Evolutionary conservation across 2,113 vertebrate genomes (phyloP), one percentile per base, ranked within the genome.

Genomic region (Clarias gariepinus): DNA sequence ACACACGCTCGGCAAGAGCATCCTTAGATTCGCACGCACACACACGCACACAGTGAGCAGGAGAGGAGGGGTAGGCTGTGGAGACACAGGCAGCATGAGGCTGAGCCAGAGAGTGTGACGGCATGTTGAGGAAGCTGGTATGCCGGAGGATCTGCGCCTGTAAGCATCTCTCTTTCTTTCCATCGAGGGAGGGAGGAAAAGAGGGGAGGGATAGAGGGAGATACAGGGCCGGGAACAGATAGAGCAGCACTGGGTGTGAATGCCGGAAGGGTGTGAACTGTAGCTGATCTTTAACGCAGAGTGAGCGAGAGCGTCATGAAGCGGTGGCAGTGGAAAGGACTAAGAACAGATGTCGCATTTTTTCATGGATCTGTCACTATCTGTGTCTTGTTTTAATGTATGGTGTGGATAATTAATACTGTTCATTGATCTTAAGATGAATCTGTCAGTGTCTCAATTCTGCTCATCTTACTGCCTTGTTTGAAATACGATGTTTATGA

Each of bases 101-200:
- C 87, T 23, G 90, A 89, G 80, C 33, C 93, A 85, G 90, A 92
- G 92, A 91, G 88, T 88, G 91, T 92, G 93, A 93, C 87, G 82
- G 89, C 90, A 95, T 96, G 96, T 93, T 97, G 95, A 95, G 94
- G 94, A 96, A 95, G 92, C 95, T 96, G 88, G 95, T 97, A 91
- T 97, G 95, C 93, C 94, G 93, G 88, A 94, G 94, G 90, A 96
- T 96, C 91, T 96, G 96, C 86, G 93, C 94, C 92, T 95, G 96
- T 96, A 96, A 97, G 95, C 91, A 73, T 88, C 86, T 85, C 83
- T 86, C 79, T 88, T 86, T 88, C 80, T 84, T 86, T 83, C 87
- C 64, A 80, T 87, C 36, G 28, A 73, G 61, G 87, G 84, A 81
- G 83, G 60, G 85, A 88, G 74, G 36, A 41, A n/a, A 41, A 18